phyloP scores from a whole-genome alignment of 1,140 invertebrate genomes.

The Nixonia krombeini region DNA sequence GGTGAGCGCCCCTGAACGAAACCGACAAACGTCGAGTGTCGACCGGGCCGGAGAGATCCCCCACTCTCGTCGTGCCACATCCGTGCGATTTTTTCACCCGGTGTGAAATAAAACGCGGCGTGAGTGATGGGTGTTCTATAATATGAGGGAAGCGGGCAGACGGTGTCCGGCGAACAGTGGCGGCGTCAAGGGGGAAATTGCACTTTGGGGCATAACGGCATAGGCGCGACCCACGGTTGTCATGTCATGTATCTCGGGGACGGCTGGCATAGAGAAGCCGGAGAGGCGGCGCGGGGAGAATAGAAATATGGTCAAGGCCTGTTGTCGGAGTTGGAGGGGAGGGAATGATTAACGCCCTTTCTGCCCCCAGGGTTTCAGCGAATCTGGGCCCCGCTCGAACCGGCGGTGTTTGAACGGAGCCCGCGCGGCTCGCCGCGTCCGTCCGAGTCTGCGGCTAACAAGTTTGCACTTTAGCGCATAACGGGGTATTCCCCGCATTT shows the following conservation, averaged over 20 bases:
- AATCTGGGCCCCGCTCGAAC: conserved; percentile 31
- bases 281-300: conserved; percentile 20
- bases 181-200: conserved; percentile 52
- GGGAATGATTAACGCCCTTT: conserved; percentile 45
- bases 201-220: conserved; percentile 68
- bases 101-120: too few species aligned
- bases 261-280: conserved; percentile 33
- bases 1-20: too few species aligned
- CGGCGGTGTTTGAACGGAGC: conserved; percentile 4
- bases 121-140: conserved; percentile 29
- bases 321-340: conserved; percentile 15
- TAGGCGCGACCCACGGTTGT: conserved; percentile 50
- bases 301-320: conserved; percentile 46
- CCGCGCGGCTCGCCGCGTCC: conserved; percentile 20
- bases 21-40: too few species aligned
- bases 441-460: conserved; percentile 66
- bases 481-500: conserved; percentile 61
- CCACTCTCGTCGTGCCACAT: too few species aligned
- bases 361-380: conserved; percentile 29
- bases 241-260: conserved; percentile 42
- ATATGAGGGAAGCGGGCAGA: too few species aligned
- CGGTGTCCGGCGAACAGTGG: conserved; percentile 12
- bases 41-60: too few species aligned
- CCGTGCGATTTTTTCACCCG: too few species aligned
- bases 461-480: conserved; percentile 71